Percentiles rank a stretch among this genome's conserved stretches.
Evolutionary conservation across 2,113 vertebrate genomes (phyloP).

Genomic region (Artemisiospiza belli): DNA sequence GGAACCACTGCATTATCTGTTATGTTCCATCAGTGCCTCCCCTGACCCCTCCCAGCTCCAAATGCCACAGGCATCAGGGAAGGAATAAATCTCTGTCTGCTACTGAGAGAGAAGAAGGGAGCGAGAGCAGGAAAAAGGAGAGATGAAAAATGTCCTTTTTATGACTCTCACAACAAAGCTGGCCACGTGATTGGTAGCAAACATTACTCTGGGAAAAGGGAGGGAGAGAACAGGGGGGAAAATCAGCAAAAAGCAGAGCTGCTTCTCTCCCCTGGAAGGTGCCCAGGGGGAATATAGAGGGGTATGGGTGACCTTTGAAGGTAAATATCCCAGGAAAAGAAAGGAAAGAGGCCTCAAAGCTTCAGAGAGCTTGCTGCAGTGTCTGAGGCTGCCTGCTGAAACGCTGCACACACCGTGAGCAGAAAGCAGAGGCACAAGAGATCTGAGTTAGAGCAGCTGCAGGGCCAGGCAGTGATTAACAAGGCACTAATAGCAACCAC

Average conservation of each 20-base stretch:
- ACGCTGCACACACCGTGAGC: not conserved
- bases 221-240: not conserved
- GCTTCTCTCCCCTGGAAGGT: not conserved
- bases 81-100: constrained; percentile 96
- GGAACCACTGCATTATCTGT: constrained; percentile 90
- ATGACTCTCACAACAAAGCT: constrained; percentile 65
- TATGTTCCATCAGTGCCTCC: constrained; percentile 86
- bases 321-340: constrained; percentile 31
- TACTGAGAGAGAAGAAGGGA: constrained; percentile 61
- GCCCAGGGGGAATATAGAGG: not conserved
- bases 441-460: not conserved
- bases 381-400: not conserved
- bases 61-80: constrained; percentile 80
- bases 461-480: not conserved
- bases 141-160: constrained; percentile 75
- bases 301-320: constrained; percentile 55
- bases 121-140: constrained; percentile 62
- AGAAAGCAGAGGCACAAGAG: not conserved
- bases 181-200: constrained; percentile 17
- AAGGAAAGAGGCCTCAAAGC: not conserved
- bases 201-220: constrained; percentile 5
- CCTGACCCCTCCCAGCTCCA: constrained; percentile 78
- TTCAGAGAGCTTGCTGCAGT: not conserved
- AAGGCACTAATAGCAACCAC: constrained; percentile 18
- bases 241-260: constrained; percentile 33